These are phyloP conservation scores for Neotoxoptera formosana DNA, from an alignment of 1,140 invertebrate species.

Conservation along the genomic window DNA sequence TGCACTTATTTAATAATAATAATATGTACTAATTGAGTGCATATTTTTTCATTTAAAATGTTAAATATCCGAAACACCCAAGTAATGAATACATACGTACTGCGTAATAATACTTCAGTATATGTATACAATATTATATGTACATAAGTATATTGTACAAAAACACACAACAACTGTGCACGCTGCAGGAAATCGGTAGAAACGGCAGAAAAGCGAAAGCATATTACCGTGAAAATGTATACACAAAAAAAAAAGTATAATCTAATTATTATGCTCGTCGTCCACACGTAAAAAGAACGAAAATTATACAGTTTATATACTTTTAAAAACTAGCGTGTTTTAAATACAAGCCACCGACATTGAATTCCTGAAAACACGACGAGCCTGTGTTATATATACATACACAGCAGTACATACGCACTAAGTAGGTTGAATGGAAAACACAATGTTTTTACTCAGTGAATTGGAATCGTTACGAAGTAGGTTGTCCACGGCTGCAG, in stretches of 20 bases:
- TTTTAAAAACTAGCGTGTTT: not conserved
- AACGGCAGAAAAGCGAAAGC: not conserved
- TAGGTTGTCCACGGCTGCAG: constrained; percentile 23
- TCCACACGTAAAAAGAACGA: not conserved
- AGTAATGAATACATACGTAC: not conserved
- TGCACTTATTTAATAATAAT: not conserved
- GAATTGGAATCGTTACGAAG: constrained; percentile 19
- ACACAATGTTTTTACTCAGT: constrained; percentile 12
- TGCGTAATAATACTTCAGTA: too few species aligned
- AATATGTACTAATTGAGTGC: not conserved
- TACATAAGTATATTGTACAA: not conserved
- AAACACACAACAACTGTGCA: not conserved
- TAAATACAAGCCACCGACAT: not conserved
- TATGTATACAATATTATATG: not conserved
- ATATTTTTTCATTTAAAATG: not conserved
- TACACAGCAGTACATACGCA: not conserved
- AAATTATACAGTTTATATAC: not conserved
- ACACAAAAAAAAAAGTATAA: not conserved
- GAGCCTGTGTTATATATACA: not conserved
- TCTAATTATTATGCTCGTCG: not conserved
- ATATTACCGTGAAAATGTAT: not conserved
- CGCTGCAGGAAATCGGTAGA: not conserved
- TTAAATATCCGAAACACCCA: not conserved
- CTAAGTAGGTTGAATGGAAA: constrained; percentile 33
- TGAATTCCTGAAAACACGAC: not conserved